Percentiles rank a stretch among this genome's conserved stretches.
These are phyloP conservation scores for Okamejei kenojei DNA, from an alignment of 2,797 vertebrate species.

Conservation along the genomic window DNA sequence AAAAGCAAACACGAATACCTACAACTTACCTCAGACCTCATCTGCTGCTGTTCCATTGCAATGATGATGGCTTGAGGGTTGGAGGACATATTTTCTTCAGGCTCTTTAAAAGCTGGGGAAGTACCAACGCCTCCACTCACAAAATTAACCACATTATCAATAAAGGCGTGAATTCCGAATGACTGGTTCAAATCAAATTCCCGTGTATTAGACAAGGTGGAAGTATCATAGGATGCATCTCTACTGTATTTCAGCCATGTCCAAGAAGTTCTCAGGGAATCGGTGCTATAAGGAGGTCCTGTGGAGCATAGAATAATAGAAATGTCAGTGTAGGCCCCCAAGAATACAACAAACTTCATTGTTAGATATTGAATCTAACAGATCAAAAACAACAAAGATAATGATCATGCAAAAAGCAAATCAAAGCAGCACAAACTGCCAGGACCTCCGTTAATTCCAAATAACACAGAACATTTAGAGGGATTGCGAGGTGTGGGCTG, in stretches of 20 bases:
- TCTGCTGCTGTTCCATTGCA: constrained; percentile 94
- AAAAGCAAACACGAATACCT: not conserved
- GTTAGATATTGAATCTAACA: not conserved
- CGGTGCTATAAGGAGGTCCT: constrained; percentile 60
- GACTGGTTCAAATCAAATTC: constrained; percentile 79
- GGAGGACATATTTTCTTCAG: constrained; percentile 88
- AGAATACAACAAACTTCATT: not conserved
- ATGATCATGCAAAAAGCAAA: constrained; percentile 18
- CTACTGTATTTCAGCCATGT: constrained; percentile 72
- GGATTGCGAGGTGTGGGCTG: not conserved
- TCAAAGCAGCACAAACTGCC: not conserved
- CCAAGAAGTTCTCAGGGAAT: constrained; percentile 79
- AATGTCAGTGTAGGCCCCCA: not conserved
- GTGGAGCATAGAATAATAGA: not conserved
- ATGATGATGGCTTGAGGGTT: constrained; percentile 82
- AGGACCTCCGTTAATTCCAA: not conserved
- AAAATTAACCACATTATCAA: constrained; percentile 89
- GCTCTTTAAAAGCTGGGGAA: constrained; percentile 85
- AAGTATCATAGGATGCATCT: constrained; percentile 68
- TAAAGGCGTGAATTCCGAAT: constrained; percentile 80
- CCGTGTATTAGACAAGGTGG: constrained; percentile 73
- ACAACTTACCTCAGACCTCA: constrained; percentile 75
- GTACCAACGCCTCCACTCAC: constrained; percentile 86
- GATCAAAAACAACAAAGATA: not conserved
- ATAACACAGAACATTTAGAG: not conserved